phyloP scores from a whole-genome alignment of 1,140 invertebrate genomes.

The Drosophila gunungcola region DNA sequence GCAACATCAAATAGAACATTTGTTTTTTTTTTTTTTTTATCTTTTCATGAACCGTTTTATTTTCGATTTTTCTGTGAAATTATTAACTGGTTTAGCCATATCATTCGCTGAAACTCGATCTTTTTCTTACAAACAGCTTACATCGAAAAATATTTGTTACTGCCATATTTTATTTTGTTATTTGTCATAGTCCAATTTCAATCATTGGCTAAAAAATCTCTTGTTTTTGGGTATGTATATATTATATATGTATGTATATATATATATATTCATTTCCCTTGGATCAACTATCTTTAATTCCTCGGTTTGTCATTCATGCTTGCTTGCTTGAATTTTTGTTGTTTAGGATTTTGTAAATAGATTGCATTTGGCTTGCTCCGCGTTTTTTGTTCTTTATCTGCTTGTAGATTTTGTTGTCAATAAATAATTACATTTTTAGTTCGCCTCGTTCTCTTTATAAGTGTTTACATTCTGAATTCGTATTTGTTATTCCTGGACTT shows the following conservation, averaged over 20 bases:
- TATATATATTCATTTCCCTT: constrained; percentile 1
- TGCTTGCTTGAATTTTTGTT: constrained; percentile 17
- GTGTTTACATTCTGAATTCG: constrained; percentile 22
- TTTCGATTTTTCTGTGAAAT: constrained; percentile 14
- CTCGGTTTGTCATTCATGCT: constrained; percentile 10
- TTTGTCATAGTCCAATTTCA: constrained; percentile 4
- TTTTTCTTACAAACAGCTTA: constrained; percentile 73
- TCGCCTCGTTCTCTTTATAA: constrained; percentile 23
- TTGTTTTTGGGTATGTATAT: neutral
- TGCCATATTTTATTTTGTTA: constrained; percentile 18
- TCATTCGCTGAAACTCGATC: constrained; percentile 9
- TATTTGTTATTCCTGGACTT: constrained; percentile 63
- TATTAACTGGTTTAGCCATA: constrained; percentile 46
- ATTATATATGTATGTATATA: constrained; percentile 2
- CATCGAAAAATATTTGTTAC: constrained; percentile 76
- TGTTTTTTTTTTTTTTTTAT: constrained; percentile 28
- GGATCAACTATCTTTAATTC: constrained; percentile 1
- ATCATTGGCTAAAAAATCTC: constrained; percentile 15
- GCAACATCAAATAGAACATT: constrained; percentile 80
- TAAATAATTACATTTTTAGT: constrained; percentile 52
- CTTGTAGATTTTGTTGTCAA: constrained; percentile 60
- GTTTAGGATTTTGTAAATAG: constrained; percentile 61
- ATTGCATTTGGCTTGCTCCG: constrained; percentile 63
- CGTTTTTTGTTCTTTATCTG: constrained; percentile 25
- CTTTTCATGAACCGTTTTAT: constrained; percentile 42